Base-by-base conservation (phyloP, 1,140 invertebrate species). In the Drosophila quadrilineata region DNA sequence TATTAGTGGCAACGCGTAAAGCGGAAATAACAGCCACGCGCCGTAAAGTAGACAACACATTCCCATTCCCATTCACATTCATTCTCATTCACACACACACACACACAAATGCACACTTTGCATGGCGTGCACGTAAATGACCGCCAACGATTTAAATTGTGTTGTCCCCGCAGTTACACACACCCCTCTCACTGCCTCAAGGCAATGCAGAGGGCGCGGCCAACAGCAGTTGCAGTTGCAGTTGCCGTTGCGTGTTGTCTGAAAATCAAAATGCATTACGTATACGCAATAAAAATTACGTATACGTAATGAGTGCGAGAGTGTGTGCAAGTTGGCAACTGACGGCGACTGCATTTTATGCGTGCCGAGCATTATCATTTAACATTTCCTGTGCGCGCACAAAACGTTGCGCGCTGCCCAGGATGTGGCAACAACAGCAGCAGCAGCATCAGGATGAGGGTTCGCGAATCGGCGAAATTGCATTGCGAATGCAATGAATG, bases 181-280 rank as follows among this genome's bases (percentile, higher is more conserved):
- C 28, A 16, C 40, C 40, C 40, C 12, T 14, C 10, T 8, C 10
- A n/a, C 22, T 8, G 2, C 12, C 8, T 3, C 19, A n/a, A n/a
- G 21, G 12, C 16, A 0, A 10, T 12, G n/a, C n/a, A n/a, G n/a
- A n/a, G n/a, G n/a, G n/a, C n/a, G n/a, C n/a, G n/a, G n/a, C n/a
- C n/a, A n/a, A n/a, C n/a, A n/a, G n/a, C n/a, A n/a, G n/a, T n/a
- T n/a, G n/a, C n/a, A 33, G 9, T 17, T 36, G 35, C 17, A 17
- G 21, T 49, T 56, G 64, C 67, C 26, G n/a, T 40, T 14, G 57
- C 49, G 26, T 60, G 76, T 67, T 76, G 73, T 73, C 74, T 77
- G 79, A 75, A n/a, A 82, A 84, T 84, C 77, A 84, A 84, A 84
- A 84, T 84, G 77, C 77, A 84, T 84, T 84, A 84, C 77, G 77